Evolutionary conservation across 2,888 invertebrate species (phyloP).

Genomic region (Thelaira solivaga): DNA sequence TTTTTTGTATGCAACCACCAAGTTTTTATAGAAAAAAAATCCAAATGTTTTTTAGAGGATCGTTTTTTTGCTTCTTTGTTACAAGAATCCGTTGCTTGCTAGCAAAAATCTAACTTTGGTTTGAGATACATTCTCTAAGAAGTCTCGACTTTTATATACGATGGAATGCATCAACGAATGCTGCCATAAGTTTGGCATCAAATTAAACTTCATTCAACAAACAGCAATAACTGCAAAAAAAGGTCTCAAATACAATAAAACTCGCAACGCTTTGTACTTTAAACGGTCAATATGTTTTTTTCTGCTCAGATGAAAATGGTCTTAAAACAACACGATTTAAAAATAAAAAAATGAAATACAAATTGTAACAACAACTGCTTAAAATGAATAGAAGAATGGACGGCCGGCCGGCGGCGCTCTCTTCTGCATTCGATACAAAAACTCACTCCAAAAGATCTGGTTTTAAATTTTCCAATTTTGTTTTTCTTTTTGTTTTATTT

Average conservation of each 20-base stretch:
- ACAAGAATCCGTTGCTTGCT: conserved; percentile 69
- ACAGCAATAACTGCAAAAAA: neutral
- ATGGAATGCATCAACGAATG: conserved; percentile 43
- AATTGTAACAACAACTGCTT: conserved; percentile 37
- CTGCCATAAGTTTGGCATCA: conserved; percentile 44
- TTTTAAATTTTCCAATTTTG: conserved; percentile 34
- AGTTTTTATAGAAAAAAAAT: neutral
- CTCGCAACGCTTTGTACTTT: conserved; percentile 36
- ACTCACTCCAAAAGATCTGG: conserved; percentile 54
- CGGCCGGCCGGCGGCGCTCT: conserved; percentile 41
- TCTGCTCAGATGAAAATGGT: conserved; percentile 27
- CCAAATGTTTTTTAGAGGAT: neutral
- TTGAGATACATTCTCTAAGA: conserved; percentile 74
- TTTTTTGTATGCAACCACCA: conserved; percentile 11
- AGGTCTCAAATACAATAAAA: neutral
- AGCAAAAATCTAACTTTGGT: conserved; percentile 74
- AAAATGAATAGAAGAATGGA: conserved; percentile 37
- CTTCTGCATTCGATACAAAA: conserved; percentile 32
- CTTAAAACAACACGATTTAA: conserved; percentile 20
- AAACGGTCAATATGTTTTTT: conserved; percentile 36
- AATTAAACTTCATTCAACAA: conserved; percentile 27
- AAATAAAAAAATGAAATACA: neutral
- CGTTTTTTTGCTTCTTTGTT: conserved; percentile 54
- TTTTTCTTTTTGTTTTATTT: conserved; percentile 2
- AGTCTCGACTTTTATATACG: conserved; percentile 75